These are phyloP conservation scores for Alligator sinensis DNA, from an alignment of 2,113 vertebrate species.

Conservation along the genomic window DNA sequence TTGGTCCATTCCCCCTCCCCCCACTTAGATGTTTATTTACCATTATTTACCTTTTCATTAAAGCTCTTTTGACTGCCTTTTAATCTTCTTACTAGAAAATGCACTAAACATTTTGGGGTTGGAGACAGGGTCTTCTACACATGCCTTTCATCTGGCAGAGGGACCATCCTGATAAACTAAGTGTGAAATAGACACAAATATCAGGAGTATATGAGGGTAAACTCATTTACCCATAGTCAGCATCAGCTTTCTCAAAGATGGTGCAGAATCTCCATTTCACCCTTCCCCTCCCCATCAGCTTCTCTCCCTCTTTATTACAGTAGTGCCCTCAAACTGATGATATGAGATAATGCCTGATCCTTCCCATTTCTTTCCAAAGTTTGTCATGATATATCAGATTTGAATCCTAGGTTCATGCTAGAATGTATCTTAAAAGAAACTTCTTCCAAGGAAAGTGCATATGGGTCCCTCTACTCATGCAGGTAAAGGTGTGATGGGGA, in stretches of 20 bases:
- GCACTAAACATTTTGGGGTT: neutral
- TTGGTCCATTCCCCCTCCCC: neutral
- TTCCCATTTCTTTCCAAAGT: neutral
- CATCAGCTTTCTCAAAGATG: constrained; percentile 7
- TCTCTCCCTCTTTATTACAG: neutral
- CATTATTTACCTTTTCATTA: neutral
- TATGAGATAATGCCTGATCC: neutral
- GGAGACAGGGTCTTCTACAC: neutral
- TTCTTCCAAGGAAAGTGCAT: neutral
- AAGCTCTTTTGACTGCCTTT: constrained; percentile 32
- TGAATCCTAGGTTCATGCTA: neutral
- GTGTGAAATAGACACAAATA: neutral
- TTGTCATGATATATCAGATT: neutral
- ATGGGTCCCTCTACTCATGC: no score
- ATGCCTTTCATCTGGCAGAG: neutral
- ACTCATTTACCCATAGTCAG: constrained; percentile 11
- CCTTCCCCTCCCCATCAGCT: neutral
- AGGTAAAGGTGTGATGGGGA: no score
- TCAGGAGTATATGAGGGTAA: neutral
- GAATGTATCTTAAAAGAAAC: neutral
- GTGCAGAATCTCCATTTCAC: neutral
- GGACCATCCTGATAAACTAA: neutral
- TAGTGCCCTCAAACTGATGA: neutral
- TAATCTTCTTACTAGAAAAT: neutral
- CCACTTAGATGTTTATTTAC: neutral